These are phyloP conservation scores for Scaptomyza caliginosa DNA, from an alignment of 2,888 invertebrate genomes.

Conservation along the genomic window DNA sequence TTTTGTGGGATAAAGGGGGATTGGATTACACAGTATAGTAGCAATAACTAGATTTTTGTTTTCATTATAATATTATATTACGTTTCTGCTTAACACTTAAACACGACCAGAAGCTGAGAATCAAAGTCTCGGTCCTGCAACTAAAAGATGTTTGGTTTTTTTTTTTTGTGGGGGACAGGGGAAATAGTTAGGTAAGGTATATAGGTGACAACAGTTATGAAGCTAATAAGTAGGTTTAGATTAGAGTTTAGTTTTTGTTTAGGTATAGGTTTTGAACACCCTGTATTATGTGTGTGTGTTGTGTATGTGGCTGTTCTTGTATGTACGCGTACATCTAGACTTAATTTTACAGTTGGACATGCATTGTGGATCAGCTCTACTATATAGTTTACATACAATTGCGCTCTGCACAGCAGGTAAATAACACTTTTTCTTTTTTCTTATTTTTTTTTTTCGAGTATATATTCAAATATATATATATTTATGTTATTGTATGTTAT, in stretches of 20 bases:
- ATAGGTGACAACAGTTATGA: slow-evolving; percentile 64
- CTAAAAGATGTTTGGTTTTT: slow-evolving; percentile 25
- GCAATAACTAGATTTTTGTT: slow-evolving; percentile 70
- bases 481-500: slow-evolving; percentile 15
- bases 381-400: slow-evolving; percentile 78
- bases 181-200: slow-evolving; percentile 1
- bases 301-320: slow-evolving; percentile 1
- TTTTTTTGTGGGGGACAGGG: not conserved
- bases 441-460: slow-evolving; percentile 59
- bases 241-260: slow-evolving; percentile 56
- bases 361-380: slow-evolving; percentile 76
- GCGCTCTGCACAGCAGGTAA: slow-evolving; percentile 81
- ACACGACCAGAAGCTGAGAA: slow-evolving; percentile 73
- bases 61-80: slow-evolving; percentile 35
- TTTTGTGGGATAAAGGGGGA: slow-evolving; percentile 13
- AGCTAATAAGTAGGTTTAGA: slow-evolving; percentile 69
- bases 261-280: slow-evolving; percentile 64
- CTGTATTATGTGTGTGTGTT: slow-evolving; percentile 65
- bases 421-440: slow-evolving; percentile 53
- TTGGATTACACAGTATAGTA: slow-evolving; percentile 63
- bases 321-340: slow-evolving; percentile 65
- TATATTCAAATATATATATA: slow-evolving; percentile 66
- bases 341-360: slow-evolving; percentile 81
- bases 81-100: slow-evolving; percentile 74
- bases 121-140: slow-evolving; percentile 56